A percentile compares a stretch with the other conserved stretches of the same genome.
phyloP scores from a whole-genome alignment of 2,888 invertebrate species.

The Argyresthia albistria region DNA sequence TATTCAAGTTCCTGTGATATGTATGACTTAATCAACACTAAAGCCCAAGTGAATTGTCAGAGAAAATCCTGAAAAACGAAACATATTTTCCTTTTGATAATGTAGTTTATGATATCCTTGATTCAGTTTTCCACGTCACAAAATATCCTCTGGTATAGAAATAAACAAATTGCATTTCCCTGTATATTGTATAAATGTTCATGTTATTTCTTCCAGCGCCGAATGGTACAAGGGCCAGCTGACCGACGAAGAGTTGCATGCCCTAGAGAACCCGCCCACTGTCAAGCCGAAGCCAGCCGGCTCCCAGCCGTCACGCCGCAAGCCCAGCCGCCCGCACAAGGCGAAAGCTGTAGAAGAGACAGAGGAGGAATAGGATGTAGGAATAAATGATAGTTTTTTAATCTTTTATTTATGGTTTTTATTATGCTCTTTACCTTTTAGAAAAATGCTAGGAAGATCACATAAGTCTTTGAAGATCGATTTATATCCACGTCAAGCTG shows the following conservation, averaged over 20 bases:
- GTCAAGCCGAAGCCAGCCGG: constrained; percentile 73
- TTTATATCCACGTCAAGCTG: too few relatives aligned
- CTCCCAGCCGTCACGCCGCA: constrained; percentile 48
- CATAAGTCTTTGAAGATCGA: too few relatives aligned
- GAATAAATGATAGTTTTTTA: not conserved
- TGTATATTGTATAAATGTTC: too few relatives aligned
- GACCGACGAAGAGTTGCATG: constrained; percentile 84
- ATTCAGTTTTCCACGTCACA: too few relatives aligned
- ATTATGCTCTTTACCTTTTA: not conserved
- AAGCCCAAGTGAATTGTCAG: too few relatives aligned
- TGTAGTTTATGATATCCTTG: too few relatives aligned
- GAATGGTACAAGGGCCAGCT: constrained; percentile 92
- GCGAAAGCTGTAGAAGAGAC: constrained; percentile 30
- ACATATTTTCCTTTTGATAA: too few relatives aligned
- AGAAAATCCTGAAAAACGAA: too few relatives aligned
- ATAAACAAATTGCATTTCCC: not conserved
- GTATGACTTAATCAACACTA: too few relatives aligned
- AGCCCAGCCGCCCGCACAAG: constrained; percentile 53
- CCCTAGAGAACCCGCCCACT: constrained; percentile 84
- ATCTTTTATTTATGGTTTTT: not conserved
- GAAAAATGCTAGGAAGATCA: too few relatives aligned
- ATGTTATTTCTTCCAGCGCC: constrained; percentile 69
- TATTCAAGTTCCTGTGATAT: too few relatives aligned
- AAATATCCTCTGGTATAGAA: too few relatives aligned
- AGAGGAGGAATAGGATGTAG: constrained; percentile 15